Conservation (phyloP, 2,888 invertebrate species). For the Malthinus flaveolus region DNA sequence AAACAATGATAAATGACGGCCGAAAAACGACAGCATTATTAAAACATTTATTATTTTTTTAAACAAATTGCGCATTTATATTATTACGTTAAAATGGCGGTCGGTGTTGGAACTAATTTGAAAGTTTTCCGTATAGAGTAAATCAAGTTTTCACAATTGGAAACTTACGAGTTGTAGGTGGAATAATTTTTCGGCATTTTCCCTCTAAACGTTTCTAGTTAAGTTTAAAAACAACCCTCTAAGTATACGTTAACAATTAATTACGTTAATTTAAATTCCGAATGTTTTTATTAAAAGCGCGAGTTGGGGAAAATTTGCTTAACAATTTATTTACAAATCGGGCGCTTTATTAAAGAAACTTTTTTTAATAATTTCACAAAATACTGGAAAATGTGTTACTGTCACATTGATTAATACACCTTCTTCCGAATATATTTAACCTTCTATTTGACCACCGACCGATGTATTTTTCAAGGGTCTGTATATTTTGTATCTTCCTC, state of each 20-base stretch:
- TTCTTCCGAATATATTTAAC: conserved; percentile 17
- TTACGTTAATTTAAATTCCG: too few relatives aligned
- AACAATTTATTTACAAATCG: neutral
- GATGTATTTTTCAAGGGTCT: conserved; percentile 20
- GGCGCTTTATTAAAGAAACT: neutral
- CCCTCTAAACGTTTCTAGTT: too few relatives aligned
- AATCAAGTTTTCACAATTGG: too few relatives aligned
- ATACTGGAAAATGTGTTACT: conserved; percentile 7
- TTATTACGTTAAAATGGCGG: neutral
- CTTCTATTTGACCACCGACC: conserved; percentile 25
- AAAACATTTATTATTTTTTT: conserved; percentile 5
- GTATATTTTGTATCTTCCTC: conserved; percentile 28
- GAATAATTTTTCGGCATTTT: too few relatives aligned
- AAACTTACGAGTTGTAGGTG: too few relatives aligned
- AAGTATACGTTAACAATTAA: too few relatives aligned
- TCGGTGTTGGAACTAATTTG: too few relatives aligned
- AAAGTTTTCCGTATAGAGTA: too few relatives aligned
- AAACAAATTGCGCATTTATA: conserved; percentile 1
- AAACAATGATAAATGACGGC: conserved; percentile 20
- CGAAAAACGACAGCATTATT: conserved; percentile 8
- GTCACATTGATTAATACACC: conserved; percentile 13
- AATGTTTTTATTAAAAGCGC: too few relatives aligned
- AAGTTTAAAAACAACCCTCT: too few relatives aligned
- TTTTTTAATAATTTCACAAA: too few relatives aligned
- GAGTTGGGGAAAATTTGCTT: too few relatives aligned